Conservation (phyloP, 2,113 vertebrate genomes). For the Calidris pygmaea region DNA sequence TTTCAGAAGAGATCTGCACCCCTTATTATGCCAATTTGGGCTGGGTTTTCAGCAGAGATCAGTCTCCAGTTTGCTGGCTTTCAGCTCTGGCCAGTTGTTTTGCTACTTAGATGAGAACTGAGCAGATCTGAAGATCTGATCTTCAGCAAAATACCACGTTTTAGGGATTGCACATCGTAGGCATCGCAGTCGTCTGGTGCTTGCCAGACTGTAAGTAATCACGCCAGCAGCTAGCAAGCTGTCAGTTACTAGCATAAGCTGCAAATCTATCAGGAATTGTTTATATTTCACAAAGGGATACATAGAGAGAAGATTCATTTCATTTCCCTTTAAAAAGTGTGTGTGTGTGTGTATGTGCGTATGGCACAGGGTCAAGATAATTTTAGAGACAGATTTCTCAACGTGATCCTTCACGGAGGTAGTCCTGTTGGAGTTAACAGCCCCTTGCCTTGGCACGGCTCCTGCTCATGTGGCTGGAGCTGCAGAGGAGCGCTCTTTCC, state of each 20-base stretch:
- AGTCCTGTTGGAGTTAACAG: not conserved
- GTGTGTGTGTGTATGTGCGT: accelerated
- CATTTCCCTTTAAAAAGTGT: not conserved
- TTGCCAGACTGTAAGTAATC: slow-evolving; percentile 55
- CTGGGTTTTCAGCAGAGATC: not conserved
- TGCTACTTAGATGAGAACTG: not conserved
- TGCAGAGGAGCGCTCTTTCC: not conserved
- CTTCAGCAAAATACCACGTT: not conserved
- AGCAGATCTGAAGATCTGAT: not conserved
- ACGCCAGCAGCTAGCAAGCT: slow-evolving; percentile 51
- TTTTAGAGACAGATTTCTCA: slow-evolving; percentile 15
- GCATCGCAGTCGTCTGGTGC: not conserved
- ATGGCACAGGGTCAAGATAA: slow-evolving; percentile 19
- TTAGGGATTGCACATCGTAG: not conserved
- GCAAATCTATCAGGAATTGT: slow-evolving; percentile 39
- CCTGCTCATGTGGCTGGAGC: not conserved
- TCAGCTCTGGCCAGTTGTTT: not conserved
- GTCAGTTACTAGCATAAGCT: slow-evolving; percentile 30
- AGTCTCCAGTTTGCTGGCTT: not conserved
- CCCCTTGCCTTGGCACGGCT: not conserved
- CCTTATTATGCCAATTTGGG: not conserved
- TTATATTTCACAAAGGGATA: slow-evolving; percentile 17
- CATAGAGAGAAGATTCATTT: slow-evolving; percentile 12
- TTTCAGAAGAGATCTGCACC: not conserved
- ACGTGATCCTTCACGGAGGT: not conserved